Conservation (phyloP, 2,113 vertebrate species). For the Zeus faber region DNA sequence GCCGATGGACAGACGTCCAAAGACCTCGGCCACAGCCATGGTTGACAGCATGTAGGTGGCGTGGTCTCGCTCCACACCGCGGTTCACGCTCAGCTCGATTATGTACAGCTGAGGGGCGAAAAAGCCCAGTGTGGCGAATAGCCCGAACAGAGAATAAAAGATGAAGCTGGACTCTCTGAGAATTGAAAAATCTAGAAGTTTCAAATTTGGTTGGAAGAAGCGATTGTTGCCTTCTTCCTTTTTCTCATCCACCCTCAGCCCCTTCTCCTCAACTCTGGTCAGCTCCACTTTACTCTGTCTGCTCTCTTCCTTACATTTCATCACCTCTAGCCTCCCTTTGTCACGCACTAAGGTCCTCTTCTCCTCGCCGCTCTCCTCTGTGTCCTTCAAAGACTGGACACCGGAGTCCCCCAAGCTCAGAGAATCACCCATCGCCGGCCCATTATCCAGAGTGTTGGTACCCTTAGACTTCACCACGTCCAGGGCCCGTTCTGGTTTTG, state of each 20-base stretch:
- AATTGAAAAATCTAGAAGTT: conserved; percentile 87
- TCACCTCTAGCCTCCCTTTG: too few species aligned
- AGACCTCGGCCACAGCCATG: conserved; percentile 90
- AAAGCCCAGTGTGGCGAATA: conserved; percentile 94
- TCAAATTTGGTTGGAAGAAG: conserved; percentile 16
- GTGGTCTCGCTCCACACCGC: conserved; percentile 79
- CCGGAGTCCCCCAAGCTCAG: conserved; percentile 82
- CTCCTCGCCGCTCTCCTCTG: conserved; percentile 19
- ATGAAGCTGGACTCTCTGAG: conserved; percentile 87
- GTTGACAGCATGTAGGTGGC: conserved; percentile 84
- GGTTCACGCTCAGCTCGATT: conserved; percentile 86
- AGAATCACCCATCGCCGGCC: conserved; percentile 73
- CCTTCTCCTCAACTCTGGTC: conserved; percentile 5
- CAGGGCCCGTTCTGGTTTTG: background rate
- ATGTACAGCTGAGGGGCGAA: conserved; percentile 92
- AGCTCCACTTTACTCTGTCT: background rate
- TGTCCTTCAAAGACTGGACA: conserved; percentile 76
- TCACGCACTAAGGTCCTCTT: conserved; percentile 52
- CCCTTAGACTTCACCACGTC: too few species aligned
- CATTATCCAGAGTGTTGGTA: conserved; percentile 54
- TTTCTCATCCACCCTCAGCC: background rate
- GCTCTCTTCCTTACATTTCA: too few species aligned
- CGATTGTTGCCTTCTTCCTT: background rate
- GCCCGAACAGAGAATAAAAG: conserved; percentile 89
- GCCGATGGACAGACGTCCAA: conserved; percentile 83